phyloP scores from a whole-genome alignment of 2,113 vertebrate species.

The Sapajus apella region DNA sequence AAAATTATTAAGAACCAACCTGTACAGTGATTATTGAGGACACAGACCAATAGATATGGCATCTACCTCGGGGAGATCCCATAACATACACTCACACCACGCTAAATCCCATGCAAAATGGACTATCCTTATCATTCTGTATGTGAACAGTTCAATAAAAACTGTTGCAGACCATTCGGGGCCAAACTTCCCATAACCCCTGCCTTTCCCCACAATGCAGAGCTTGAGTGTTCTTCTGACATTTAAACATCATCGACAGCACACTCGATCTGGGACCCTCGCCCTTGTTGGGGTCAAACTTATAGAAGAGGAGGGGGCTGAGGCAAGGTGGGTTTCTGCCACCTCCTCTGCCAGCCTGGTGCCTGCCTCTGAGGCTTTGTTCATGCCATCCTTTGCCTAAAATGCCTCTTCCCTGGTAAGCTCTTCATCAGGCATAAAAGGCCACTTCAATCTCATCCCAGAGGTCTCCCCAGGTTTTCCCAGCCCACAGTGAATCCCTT shows the following conservation, averaged over 20 bases:
- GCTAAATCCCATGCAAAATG: neutral
- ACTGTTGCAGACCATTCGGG: neutral
- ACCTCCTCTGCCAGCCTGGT: neutral
- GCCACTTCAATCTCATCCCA: neutral
- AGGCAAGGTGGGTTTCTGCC: neutral
- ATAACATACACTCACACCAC: too few species aligned
- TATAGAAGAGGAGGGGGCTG: neutral
- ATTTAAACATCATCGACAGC: neutral
- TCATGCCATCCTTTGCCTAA: neutral
- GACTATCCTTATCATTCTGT: too few species aligned
- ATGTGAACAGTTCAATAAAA: neutral
- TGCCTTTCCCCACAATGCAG: neutral
- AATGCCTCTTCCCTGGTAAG: neutral
- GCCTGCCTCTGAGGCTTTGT: neutral
- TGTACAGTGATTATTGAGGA: neutral
- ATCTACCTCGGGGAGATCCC: neutral
- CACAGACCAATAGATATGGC: neutral
- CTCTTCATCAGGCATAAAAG: neutral
- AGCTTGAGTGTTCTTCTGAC: neutral
- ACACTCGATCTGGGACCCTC: fast-evolving
- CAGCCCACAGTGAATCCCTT: neutral
- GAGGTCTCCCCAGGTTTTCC: neutral
- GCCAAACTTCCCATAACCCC: neutral
- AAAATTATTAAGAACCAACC: neutral
- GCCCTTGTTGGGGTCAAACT: neutral